Evolutionary conservation across 1,140 invertebrate genomes (phyloP), one percentile per base, ranked within the genome.

Genomic region (Armadillidium nasatum): DNA sequence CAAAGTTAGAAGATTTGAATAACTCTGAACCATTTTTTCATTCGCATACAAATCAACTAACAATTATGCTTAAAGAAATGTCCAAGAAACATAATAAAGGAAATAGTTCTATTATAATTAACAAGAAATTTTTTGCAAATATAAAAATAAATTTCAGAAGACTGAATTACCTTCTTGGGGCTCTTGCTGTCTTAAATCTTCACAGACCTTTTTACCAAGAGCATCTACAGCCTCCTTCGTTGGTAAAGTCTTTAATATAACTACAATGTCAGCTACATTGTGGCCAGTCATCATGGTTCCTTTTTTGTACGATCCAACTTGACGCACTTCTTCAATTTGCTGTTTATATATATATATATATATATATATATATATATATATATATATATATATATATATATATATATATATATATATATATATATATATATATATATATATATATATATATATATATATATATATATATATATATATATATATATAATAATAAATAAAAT

Each of bases 241-340:
- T 0, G 97, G 97, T 66, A 99, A 84, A 0, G 96, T 98, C 88
- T 98, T 98, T n/a, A 99, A 87, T 81, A 99, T 97, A 10, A 99
- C 94, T 6, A 99, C 96, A 81, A 99, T 92, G 84, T 99, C 96
- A 21, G 96, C 97, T 0, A 96, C 90, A 84, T 96, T 97, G 83
- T 96, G 93, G 0, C 95, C 95, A 7, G 93, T 91, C 82, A 98
- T 90, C 92, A 99, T 98, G 10, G 96, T 99, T 0, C 96, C 96
- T 85, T 99, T 98, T 84, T 99, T 99, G 83, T 96, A 98, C 0
- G 96, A 96, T 0, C 97, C 97, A 69, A 98, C 95, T 87, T 96
- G 94, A 13, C 95, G 88, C 0, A 97, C 94, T 85, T 97, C 95
- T 83, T 98, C 95, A 45, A 98, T 87, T 93, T 97, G 94, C 94